A percentile compares a stretch with the other conserved stretches of the same genome.
Evolutionary conservation across 2,113 vertebrate genomes (phyloP).

Genomic region (Scomber scombrus): DNA sequence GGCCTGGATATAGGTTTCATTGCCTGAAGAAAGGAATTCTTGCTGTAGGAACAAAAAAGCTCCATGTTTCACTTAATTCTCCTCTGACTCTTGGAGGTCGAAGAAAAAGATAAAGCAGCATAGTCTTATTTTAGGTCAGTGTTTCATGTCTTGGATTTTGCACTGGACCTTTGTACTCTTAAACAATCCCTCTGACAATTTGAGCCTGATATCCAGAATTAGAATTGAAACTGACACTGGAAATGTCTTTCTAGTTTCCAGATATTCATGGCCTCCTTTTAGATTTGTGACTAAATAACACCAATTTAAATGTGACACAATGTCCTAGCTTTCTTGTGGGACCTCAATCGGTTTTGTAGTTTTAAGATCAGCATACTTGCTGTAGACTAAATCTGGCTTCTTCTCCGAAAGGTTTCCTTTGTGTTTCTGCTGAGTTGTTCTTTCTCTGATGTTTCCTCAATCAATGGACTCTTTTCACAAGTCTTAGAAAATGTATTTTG

Average conservation of each 20-base stretch:
- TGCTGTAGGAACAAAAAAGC: conserved; percentile 26
- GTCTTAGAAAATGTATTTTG: conserved; percentile 52
- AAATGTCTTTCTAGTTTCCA: conserved; percentile 2
- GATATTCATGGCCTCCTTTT: background rate
- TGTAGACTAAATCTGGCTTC: conserved; percentile 8
- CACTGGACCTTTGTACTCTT: too few relatives aligned
- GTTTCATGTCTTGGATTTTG: background rate
- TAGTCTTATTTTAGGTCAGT: background rate
- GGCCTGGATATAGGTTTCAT: conserved; percentile 41
- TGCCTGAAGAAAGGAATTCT: conserved; percentile 58
- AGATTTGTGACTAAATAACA: background rate
- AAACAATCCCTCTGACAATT: background rate
- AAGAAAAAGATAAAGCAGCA: background rate
- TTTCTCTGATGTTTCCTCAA: conserved; percentile 12
- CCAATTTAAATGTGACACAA: background rate
- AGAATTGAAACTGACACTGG: background rate
- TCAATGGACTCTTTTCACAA: conserved; percentile 74
- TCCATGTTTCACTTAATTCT: conserved; percentile 20
- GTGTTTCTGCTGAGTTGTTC: conserved; percentile 48
- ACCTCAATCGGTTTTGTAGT: conserved; percentile 1
- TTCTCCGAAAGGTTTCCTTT: conserved; percentile 33
- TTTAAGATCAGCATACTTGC: conserved; percentile 22
- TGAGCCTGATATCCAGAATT: conserved; percentile 4
- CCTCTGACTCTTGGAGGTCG: conserved; percentile 24
- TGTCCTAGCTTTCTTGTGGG: background rate